These are phyloP conservation scores for Pediacus dermestoides DNA, from an alignment of 2,888 invertebrate species.

Conservation along the genomic window DNA sequence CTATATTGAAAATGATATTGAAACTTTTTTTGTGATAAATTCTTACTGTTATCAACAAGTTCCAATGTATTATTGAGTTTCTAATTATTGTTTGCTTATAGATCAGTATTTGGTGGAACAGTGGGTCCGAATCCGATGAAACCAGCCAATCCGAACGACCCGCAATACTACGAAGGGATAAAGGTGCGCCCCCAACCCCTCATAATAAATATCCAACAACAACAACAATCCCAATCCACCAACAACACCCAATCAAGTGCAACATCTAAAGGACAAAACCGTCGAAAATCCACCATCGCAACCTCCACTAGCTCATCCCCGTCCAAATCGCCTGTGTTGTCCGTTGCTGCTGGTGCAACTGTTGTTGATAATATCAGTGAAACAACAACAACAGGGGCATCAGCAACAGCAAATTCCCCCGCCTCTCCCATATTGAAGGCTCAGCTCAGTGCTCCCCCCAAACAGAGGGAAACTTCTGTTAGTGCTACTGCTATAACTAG, in stretches of 20 bases:
- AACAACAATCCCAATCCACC: slow-evolving; percentile 36
- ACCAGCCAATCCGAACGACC: slow-evolving; percentile 52
- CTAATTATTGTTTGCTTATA: slow-evolving; percentile 38
- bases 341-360: slow-evolving; percentile 12
- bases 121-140: slow-evolving; percentile 77
- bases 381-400: slow-evolving; percentile 5
- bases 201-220: slow-evolving; percentile 48
- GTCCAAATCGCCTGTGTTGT: slow-evolving; percentile 8
- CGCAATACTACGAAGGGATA: slow-evolving; percentile 68
- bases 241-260: slow-evolving; percentile 8
- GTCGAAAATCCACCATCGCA: slow-evolving; percentile 2
- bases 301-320: slow-evolving; percentile 1
- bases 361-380: slow-evolving; percentile 19
- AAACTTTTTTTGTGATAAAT: too few relatives aligned
- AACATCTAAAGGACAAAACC: slow-evolving; percentile 9
- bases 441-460: slow-evolving; percentile 70
- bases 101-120: slow-evolving; percentile 77
- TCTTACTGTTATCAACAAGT: too few relatives aligned
- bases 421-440: slow-evolving; percentile 81
- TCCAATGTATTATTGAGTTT: not conserved
- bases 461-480: slow-evolving; percentile 39
- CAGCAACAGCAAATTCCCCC: slow-evolving; percentile 52
- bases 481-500: slow-evolving; percentile 42
- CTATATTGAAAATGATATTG: too few relatives aligned
- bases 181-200: slow-evolving; percentile 61